Base-by-base conservation (phyloP, 2,113 vertebrate genomes). In the Tetrax tetrax region DNA sequence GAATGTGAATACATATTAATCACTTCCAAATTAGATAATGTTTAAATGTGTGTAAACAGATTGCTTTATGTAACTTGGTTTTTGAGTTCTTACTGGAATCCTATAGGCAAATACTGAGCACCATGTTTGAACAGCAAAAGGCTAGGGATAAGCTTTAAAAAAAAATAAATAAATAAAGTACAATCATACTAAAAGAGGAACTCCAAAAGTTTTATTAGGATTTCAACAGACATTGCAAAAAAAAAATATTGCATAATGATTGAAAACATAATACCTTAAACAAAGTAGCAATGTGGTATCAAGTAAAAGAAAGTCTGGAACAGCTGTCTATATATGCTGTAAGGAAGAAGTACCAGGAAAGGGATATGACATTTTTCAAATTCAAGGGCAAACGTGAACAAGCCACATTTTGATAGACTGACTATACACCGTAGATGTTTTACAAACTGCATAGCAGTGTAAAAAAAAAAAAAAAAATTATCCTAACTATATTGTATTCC, bases 151-250 rank as follows among this genome's bases (percentile, higher is more conserved):
- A 65, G 33, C 37, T 82, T 83, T 72, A 59, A 79, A 70, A 75
- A 82, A 94, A 50, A 48, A 41, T 15, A 41, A 41, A 50, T 15
- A 43, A 43, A 43, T 16, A 43, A 43, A 88, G 78, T 51, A 95
- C 74, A 91, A 37, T 31, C 61, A 89, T 51, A 94, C 92, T 96
- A 91, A 84, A 97, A 94, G 89, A 95, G 79, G 96, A 98, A 98
- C 89, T 95, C 80, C 90, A 93, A 91, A 96, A 97, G 94, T 96
- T 97, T 98, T 98, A 98, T 98, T 98, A 97, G 89, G 96, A 97
- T 95, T 97, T 98, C 76, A 97, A 97, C 96, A 98, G 91, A 98
- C 94, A 95, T 93, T 96, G 94, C 93, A 98, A 97, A 94, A 89
- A 94, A 89, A 89, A 96, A 97, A 95, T 75, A 96, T 94, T 97